These are phyloP conservation scores for Campylomormyrus numenius DNA, from an alignment of 2,113 vertebrate genomes.

Conservation along the genomic window DNA sequence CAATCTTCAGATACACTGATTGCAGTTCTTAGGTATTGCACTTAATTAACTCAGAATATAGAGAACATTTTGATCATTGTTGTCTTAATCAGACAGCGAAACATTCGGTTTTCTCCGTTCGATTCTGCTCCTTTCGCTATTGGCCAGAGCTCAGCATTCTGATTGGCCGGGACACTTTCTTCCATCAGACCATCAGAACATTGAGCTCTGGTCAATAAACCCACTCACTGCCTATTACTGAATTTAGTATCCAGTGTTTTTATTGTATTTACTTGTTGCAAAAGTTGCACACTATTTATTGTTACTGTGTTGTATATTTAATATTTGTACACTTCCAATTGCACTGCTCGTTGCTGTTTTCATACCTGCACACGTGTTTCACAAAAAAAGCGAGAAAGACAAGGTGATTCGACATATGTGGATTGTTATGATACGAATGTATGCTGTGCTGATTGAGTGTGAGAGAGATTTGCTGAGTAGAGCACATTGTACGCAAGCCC, in stretches of 20 bases:
- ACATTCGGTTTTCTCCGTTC: not conserved
- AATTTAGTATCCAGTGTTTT: not conserved
- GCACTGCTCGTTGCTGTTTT: not conserved
- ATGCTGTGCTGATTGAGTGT: constrained; percentile 6
- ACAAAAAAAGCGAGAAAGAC: not conserved
- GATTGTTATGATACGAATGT: constrained; percentile 1
- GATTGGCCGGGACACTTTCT: not conserved
- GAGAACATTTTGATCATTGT: not conserved
- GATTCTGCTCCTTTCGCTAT: not conserved
- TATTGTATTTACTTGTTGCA: not conserved
- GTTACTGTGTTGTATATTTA: not conserved
- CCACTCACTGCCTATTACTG: not conserved
- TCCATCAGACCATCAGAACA: not conserved
- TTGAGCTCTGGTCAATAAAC: not conserved
- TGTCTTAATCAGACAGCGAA: not conserved
- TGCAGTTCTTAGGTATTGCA: not conserved
- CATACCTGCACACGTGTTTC: not conserved
- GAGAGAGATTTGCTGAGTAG: not conserved
- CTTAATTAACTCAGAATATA: not conserved
- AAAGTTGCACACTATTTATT: not conserved
- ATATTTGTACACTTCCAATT: not conserved
- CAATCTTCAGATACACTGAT: not conserved
- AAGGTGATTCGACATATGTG: constrained; percentile 18
- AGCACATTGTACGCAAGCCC: not conserved
- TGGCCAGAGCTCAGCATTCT: not conserved